phyloP scores from a whole-genome alignment of 2,888 invertebrate genomes.

The Agrenia bidenticulata region DNA sequence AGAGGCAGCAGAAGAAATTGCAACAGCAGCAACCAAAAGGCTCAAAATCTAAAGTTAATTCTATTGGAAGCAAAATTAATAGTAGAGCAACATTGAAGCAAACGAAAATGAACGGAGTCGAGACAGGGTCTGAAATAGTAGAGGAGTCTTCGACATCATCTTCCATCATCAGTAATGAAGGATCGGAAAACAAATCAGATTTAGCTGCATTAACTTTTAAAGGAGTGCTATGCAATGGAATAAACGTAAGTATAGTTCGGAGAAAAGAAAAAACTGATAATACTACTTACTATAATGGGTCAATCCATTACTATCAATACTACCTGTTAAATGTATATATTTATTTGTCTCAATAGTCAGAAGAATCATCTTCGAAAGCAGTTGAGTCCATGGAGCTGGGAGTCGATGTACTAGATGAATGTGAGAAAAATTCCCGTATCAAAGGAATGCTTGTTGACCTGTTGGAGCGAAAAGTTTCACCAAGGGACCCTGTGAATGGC shows the following conservation, averaged over 20 bases:
- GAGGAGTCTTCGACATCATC: slow-evolving; percentile 61
- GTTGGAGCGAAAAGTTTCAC: slow-evolving; percentile 71
- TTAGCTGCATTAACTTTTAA: slow-evolving; percentile 60
- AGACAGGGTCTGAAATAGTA: slow-evolving; percentile 55
- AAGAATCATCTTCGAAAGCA: neutral
- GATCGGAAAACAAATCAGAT: slow-evolving; percentile 24
- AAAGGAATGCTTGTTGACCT: slow-evolving; percentile 74
- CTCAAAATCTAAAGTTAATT: slow-evolving; percentile 23
- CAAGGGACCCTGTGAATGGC: slow-evolving; percentile 63
- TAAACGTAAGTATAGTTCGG: slow-evolving; percentile 32
- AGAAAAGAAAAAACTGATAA: neutral
- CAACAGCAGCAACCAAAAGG: slow-evolving; percentile 54
- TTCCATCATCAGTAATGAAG: slow-evolving; percentile 61
- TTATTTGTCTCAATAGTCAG: neutral
- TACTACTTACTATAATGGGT: too few species aligned
- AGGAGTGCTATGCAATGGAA: slow-evolving; percentile 64
- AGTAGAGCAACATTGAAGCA: slow-evolving; percentile 18
- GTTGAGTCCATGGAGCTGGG: neutral
- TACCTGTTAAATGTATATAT: too few species aligned
- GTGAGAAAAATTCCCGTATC: slow-evolving; percentile 32
- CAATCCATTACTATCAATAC: too few species aligned
- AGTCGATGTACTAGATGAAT: slow-evolving; percentile 58
- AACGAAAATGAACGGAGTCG: slow-evolving; percentile 54
- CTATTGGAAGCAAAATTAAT: slow-evolving; percentile 16
- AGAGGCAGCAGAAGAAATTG: slow-evolving; percentile 67